phyloP scores from a whole-genome alignment of 2,113 vertebrate species.

The Silurus asotus region DNA sequence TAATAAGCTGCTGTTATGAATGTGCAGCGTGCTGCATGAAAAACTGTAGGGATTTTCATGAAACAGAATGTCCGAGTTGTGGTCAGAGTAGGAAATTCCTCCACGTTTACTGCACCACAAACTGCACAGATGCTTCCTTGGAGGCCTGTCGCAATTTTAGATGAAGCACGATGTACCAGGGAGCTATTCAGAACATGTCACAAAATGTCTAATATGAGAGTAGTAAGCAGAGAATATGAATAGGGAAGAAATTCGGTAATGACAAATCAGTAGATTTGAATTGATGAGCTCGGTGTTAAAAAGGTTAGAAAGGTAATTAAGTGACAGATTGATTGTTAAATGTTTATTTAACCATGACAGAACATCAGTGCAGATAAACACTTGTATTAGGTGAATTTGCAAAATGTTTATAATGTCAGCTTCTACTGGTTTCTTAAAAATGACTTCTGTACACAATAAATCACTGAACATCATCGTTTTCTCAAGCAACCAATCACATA shows the following conservation, averaged over 20 bases:
- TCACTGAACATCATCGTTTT: not conserved
- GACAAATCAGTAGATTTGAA: not conserved
- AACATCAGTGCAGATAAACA: not conserved
- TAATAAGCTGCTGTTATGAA: conserved; percentile 35
- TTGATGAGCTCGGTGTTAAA: not conserved
- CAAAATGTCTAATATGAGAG: conserved; percentile 32
- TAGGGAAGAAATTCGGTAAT: not conserved
- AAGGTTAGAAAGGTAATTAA: not conserved
- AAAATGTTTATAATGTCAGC: not conserved
- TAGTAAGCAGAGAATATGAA: not conserved
- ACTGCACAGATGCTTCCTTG: conserved; percentile 37
- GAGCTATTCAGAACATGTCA: conserved; percentile 29
- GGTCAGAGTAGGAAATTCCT: conserved; percentile 52
- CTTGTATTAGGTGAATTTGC: not conserved
- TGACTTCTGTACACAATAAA: not conserved
- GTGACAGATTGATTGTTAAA: not conserved
- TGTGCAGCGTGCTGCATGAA: conserved; percentile 15
- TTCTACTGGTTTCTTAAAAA: not conserved
- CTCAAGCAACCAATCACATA: no score
- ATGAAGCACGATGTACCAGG: conserved; percentile 5
- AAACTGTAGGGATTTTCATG: conserved; percentile 41
- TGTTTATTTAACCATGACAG: not conserved
- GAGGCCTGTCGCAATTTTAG: conserved; percentile 29
- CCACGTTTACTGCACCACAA: conserved; percentile 44
- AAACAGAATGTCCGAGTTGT: conserved; percentile 42